A percentile compares a stretch with the other conserved stretches of the same genome.
phyloP scores from a whole-genome alignment of 2,888 invertebrate species.

The Doris montereyensis region DNA sequence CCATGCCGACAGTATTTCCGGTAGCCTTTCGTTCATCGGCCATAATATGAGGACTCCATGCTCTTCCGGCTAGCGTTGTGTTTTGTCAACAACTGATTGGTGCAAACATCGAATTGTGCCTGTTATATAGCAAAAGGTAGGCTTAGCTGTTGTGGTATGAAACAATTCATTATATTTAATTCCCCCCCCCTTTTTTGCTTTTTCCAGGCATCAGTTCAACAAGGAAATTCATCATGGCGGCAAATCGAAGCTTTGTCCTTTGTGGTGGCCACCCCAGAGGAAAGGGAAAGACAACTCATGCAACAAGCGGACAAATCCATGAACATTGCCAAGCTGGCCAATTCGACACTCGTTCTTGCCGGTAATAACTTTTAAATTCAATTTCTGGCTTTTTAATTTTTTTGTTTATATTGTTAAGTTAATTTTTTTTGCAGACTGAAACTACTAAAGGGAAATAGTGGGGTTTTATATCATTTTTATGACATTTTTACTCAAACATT shows the following conservation, averaged over 20 bases:
- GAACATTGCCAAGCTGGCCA: constrained; percentile 1
- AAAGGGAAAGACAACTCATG: constrained; percentile 28
- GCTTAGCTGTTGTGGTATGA: background rate
- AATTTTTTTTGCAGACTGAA: too few species aligned
- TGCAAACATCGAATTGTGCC: too few species aligned
- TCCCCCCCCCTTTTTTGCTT: background rate
- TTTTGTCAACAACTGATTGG: too few species aligned
- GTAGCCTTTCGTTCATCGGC: too few species aligned
- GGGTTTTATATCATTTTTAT: too few species aligned
- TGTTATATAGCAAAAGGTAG: background rate
- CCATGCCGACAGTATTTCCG: too few species aligned
- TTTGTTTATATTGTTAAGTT: too few species aligned
- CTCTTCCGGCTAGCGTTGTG: too few species aligned
- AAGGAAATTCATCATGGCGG: constrained; percentile 28
- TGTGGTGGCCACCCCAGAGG: constrained; percentile 34
- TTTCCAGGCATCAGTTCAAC: constrained; percentile 2
- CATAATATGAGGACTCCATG: too few species aligned
- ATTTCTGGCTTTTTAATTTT: too few species aligned
- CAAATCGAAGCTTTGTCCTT: constrained; percentile 25
- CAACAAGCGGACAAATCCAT: constrained; percentile 12
- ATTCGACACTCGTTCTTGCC: background rate
- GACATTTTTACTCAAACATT: too few species aligned
- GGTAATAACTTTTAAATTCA: background rate
- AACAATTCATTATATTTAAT: background rate
- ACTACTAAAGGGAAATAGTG: too few species aligned